Evolutionary conservation across 2,888 invertebrate genomes (phyloP).

Genomic region (Halictus ligatus): DNA sequence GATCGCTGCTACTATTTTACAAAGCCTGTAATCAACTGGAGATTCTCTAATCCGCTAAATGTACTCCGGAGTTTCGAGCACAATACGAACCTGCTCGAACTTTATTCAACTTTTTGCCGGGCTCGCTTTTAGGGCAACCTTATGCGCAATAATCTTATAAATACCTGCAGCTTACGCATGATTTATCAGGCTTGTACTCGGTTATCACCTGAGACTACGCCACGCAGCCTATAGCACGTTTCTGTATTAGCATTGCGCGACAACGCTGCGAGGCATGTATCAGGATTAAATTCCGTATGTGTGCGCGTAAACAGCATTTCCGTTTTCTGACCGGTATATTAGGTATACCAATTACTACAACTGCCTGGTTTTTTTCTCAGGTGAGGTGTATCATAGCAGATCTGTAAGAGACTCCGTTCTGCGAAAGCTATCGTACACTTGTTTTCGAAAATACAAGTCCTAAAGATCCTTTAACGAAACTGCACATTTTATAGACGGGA

Average conservation of each 20-base stretch:
- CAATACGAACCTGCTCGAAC: background rate
- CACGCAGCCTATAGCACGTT: background rate
- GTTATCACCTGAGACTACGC: background rate
- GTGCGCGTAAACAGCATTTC: background rate
- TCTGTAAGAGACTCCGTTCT: background rate
- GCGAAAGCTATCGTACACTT: background rate
- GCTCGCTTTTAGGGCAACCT: background rate
- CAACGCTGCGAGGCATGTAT: slow-evolving; percentile 3
- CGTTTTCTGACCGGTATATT: background rate
- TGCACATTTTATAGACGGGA: background rate
- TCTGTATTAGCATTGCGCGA: background rate
- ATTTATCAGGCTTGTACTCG: background rate
- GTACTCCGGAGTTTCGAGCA: background rate
- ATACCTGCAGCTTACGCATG: background rate
- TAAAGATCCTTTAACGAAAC: background rate
- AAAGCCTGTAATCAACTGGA: background rate
- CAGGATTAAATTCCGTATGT: background rate
- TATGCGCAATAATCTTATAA: background rate
- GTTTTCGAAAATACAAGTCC: background rate
- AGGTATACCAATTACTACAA: background rate
- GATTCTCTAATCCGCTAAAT: background rate
- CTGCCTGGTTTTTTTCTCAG: background rate
- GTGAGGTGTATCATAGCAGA: background rate
- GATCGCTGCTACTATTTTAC: background rate
- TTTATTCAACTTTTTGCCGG: background rate